A percentile compares a stretch with the other conserved stretches of the same genome.
These are phyloP conservation scores for Labroides dimidiatus DNA, from an alignment of 2,797 vertebrate species.

Conservation along the genomic window DNA sequence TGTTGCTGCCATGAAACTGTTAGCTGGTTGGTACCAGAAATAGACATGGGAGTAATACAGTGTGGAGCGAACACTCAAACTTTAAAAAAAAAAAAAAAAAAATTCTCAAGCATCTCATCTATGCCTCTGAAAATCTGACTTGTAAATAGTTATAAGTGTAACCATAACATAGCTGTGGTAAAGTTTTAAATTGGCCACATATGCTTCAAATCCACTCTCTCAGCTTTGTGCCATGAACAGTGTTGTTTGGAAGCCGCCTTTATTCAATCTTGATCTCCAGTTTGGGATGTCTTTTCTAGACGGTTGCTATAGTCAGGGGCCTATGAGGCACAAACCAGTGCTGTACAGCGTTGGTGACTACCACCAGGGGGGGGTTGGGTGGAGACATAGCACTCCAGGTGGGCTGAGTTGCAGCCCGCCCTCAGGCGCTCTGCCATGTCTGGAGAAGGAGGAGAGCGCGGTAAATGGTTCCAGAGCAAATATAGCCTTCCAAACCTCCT, in stretches of 20 bases:
- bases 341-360: constrained; percentile 51
- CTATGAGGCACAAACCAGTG: constrained; percentile 50
- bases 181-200: constrained; percentile 29
- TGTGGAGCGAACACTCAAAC: constrained; percentile 21
- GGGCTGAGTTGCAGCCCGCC: constrained; percentile 57
- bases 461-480: constrained; percentile 81
- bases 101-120: constrained; percentile 17
- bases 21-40: constrained; percentile 59
- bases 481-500: constrained; percentile 71
- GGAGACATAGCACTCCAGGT: constrained; percentile 73
- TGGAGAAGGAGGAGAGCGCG: constrained; percentile 59
- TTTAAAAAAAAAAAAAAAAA: no score
- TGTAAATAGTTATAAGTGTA: constrained; percentile 14
- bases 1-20: constrained; percentile 48
- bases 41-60: constrained; percentile 36
- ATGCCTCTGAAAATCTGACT: constrained; percentile 16
- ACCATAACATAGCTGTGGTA: constrained; percentile 41
- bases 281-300: constrained; percentile 55
- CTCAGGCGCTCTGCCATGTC: constrained; percentile 56
- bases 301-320: constrained; percentile 37
- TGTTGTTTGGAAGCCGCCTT: constrained; percentile 27
- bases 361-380: constrained; percentile 66
- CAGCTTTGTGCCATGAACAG: constrained; percentile 18
- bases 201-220: constrained; percentile 34
- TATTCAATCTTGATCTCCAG: constrained; percentile 53